Conservation (phyloP, 1,140 invertebrate species). For the Drosophila kanapiae region DNA sequence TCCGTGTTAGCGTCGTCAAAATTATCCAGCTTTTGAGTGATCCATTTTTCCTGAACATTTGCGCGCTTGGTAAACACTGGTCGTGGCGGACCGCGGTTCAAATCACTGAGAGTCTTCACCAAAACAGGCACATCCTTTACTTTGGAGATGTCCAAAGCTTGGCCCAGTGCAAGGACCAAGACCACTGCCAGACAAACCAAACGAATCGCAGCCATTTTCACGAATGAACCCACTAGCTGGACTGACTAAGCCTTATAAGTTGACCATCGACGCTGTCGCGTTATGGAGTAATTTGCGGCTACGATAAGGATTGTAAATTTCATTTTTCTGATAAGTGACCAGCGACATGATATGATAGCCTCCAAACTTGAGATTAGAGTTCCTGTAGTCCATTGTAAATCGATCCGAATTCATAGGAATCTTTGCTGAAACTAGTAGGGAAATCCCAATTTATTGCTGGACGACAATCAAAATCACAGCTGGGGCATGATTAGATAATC, state of each 20-base stretch:
- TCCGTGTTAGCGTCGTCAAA: slow-evolving; percentile 89
- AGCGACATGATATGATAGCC: slow-evolving; percentile 34
- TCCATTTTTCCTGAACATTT: slow-evolving; percentile 58
- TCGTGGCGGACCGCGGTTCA: slow-evolving; percentile 68
- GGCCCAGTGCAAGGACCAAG: slow-evolving; percentile 23
- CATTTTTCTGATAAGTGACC: slow-evolving; percentile 48
- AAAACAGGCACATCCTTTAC: slow-evolving; percentile 60
- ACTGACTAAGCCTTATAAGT: slow-evolving; percentile 39
- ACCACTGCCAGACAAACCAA: slow-evolving; percentile 56
- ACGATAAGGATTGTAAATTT: slow-evolving; percentile 62
- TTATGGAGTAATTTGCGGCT: slow-evolving; percentile 44
- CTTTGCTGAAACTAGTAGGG: slow-evolving; percentile 15
- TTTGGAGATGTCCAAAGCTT: slow-evolving; percentile 27
- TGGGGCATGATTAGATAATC: slow-evolving; percentile 10
- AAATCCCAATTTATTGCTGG: slow-evolving; percentile 19
- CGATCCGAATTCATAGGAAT: slow-evolving; percentile 13
- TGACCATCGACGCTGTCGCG: slow-evolving; percentile 4
- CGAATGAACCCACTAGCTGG: slow-evolving; percentile 43
- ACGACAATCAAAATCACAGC: slow-evolving; percentile 18
- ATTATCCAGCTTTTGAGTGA: slow-evolving; percentile 88
- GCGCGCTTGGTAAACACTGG: slow-evolving; percentile 15
- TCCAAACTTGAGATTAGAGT: slow-evolving; percentile 24
- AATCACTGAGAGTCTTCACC: slow-evolving; percentile 58
- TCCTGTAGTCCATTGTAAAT: slow-evolving; percentile 24
- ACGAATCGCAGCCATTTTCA: slow-evolving; percentile 52